Conservation (phyloP, 2,113 vertebrate genomes). For the Ptychochromis oligacanthus region DNA sequence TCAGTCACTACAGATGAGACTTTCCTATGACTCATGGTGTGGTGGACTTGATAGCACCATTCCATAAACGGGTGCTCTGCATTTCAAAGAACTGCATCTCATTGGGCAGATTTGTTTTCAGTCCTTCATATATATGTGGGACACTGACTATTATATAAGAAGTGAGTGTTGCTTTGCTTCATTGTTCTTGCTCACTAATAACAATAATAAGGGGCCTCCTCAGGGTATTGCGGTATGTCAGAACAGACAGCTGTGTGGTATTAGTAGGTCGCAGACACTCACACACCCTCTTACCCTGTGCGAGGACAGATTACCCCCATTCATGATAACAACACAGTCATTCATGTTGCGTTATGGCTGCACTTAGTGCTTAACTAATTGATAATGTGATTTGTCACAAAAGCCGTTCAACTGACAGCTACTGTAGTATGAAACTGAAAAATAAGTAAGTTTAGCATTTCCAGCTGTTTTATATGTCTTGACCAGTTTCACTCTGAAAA, state of each 20-base stretch:
- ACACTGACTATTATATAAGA: background rate
- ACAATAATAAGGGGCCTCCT: slow-evolving; percentile 15
- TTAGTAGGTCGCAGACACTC: slow-evolving; percentile 13
- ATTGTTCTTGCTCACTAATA: slow-evolving; percentile 41
- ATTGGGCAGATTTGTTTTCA: background rate
- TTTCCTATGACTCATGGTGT: slow-evolving; percentile 58
- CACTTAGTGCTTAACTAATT: background rate
- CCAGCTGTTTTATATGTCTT: background rate
- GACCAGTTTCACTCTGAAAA: background rate
- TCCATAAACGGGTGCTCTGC: background rate
- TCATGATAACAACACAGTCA: slow-evolving; percentile 17
- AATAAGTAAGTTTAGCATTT: background rate
- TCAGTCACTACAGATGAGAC: slow-evolving; percentile 40
- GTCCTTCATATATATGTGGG: background rate
- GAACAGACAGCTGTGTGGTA: slow-evolving; percentile 1
- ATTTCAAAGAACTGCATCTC: slow-evolving; percentile 40
- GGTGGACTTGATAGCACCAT: background rate
- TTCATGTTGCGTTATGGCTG: background rate
- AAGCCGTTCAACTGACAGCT: background rate
- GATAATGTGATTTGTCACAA: background rate
- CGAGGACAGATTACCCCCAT: slow-evolving; percentile 34
- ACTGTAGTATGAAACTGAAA: background rate
- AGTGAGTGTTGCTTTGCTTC: background rate
- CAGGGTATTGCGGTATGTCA: slow-evolving; percentile 24
- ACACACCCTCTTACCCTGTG: background rate